These are phyloP conservation scores for Aethina tumida DNA, from an alignment of 1,140 invertebrate species.

Conservation along the genomic window DNA sequence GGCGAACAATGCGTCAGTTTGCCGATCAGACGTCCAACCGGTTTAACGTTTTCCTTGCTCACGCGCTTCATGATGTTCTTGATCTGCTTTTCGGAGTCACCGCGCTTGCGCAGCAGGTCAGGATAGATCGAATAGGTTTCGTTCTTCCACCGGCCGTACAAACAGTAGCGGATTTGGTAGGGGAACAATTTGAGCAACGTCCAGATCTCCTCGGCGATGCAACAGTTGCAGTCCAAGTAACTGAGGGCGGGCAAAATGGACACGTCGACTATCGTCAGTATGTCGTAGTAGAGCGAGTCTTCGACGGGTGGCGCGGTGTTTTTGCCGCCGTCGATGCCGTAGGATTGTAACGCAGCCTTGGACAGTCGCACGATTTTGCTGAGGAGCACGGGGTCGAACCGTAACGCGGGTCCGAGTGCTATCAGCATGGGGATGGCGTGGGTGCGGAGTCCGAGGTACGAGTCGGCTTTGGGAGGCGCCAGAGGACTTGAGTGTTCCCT, in stretches of 20 bases:
- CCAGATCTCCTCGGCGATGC: conserved; percentile 94
- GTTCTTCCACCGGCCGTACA: conserved; percentile 93
- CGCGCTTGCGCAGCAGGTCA: conserved; percentile 68
- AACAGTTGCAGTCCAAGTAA: conserved; percentile 88
- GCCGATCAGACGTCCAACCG: conserved; percentile 87
- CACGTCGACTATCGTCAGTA: conserved; percentile 78
- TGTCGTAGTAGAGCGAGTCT: conserved; percentile 60
- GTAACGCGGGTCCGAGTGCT: conserved; percentile 78
- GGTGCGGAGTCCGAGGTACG: conserved; percentile 64
- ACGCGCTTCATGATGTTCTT: conserved; percentile 97
- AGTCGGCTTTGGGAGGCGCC: conserved; percentile 48
- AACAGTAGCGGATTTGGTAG: conserved; percentile 77
- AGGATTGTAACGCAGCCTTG: conserved; percentile 34
- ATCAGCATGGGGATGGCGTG: conserved; percentile 78
- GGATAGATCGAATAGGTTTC: conserved; percentile 76
- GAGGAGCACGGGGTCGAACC: conserved; percentile 70
- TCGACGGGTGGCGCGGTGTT: conserved; percentile 25
- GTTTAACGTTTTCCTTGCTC: conserved; percentile 97
- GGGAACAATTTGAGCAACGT: conserved; percentile 82
- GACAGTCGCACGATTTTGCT: conserved; percentile 70
- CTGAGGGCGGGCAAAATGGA: conserved; percentile 83
- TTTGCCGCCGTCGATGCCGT: conserved; percentile 31
- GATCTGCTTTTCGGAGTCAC: conserved; percentile 80
- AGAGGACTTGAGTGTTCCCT: conserved; percentile 46
- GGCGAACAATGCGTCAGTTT: conserved; percentile 96